Percentiles rank a stretch among this genome's conserved stretches.
These are phyloP conservation scores for Cherax quadricarinatus DNA, from an alignment of 1,140 invertebrate species.

Conservation along the genomic window DNA sequence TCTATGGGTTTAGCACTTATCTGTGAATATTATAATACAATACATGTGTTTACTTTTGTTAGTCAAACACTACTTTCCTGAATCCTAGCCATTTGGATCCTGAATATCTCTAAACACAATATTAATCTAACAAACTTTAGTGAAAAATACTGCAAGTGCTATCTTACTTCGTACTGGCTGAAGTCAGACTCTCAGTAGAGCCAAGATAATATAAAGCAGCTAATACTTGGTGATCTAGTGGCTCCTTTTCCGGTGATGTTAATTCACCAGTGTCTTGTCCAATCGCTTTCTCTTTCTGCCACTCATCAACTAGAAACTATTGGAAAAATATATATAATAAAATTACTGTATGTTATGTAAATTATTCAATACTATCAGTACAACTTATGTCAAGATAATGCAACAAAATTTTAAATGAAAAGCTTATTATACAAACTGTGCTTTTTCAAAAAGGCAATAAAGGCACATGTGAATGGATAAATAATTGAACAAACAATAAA, in stretches of 20 bases:
- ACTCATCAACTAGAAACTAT: conserved; percentile 5
- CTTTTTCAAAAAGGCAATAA: no score
- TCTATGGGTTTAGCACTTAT: no score
- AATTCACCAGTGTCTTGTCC: background rate
- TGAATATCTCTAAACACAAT: background rate
- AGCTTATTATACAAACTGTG: no score
- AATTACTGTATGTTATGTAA: background rate
- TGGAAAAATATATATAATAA: background rate
- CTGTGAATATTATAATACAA: no score
- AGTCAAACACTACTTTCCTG: no score
- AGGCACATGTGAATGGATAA: no score
- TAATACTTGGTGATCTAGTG: background rate
- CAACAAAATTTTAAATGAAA: no score
- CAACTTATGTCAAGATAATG: no score
- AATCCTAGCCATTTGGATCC: no score
- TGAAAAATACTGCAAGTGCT: background rate
- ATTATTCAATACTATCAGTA: no score
- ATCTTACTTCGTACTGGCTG: conserved; percentile 29
- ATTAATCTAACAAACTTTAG: background rate
- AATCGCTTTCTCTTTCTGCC: background rate
- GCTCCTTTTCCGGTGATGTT: background rate
- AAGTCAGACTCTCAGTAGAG: background rate
- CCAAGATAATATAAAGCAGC: conserved; percentile 38
- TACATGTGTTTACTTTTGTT: no score
- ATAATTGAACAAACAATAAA: no score